These are phyloP conservation scores for Lonchura striata DNA, from an alignment of 2,113 vertebrate genomes.

Conservation along the genomic window DNA sequence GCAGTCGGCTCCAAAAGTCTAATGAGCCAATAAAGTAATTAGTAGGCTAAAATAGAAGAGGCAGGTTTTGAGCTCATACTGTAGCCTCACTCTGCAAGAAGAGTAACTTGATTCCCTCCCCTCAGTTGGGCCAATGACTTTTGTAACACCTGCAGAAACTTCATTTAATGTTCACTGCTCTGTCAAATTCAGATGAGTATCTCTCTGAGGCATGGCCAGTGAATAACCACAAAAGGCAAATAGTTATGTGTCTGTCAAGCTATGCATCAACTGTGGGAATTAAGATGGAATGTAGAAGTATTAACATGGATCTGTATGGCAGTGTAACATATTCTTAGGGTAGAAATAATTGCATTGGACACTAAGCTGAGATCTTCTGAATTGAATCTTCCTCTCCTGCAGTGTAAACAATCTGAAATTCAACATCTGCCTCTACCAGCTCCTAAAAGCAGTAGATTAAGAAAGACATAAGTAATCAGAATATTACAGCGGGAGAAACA, in stretches of 20 bases:
- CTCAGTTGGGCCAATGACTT: background rate
- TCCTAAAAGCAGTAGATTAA: background rate
- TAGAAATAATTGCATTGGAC: background rate
- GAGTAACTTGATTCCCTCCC: background rate
- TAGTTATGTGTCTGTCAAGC: background rate
- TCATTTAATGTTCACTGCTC: background rate
- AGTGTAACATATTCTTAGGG: background rate
- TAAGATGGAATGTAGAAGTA: background rate
- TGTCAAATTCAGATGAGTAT: background rate
- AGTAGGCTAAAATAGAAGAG: background rate
- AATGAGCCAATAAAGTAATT: accelerated
- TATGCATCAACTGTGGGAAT: background rate
- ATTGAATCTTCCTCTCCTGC: background rate
- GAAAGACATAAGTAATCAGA: background rate
- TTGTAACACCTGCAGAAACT: background rate
- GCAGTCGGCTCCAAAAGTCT: background rate
- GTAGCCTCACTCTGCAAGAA: background rate
- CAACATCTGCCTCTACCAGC: background rate
- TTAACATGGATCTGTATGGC: background rate
- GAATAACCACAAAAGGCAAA: background rate
- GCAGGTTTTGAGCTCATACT: background rate
- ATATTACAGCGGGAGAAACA: background rate
- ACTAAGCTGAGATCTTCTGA: background rate
- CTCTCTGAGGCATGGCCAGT: background rate
- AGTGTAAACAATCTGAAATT: background rate